Percentiles rank a stretch among this genome's conserved stretches.
Conservation (phyloP, 37 sponge, comb jelly and placozoan species). For the Spongilla lacustris region DNA sequence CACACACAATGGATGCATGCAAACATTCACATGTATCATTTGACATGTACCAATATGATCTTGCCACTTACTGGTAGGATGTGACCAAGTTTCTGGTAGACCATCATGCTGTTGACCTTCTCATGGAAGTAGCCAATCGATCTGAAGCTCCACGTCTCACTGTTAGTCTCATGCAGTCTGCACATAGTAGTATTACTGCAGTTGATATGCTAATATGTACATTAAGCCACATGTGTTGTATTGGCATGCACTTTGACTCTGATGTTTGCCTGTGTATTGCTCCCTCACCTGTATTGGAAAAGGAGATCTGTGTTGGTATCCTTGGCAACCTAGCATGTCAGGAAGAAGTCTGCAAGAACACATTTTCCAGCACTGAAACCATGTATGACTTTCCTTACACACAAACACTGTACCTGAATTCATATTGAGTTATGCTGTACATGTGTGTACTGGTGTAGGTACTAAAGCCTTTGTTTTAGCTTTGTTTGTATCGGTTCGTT, state of each 20-base stretch:
- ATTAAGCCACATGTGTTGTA: too few species aligned
- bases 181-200: too few species aligned
- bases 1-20: too few species aligned
- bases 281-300: too few species aligned
- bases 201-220: too few species aligned
- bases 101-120: constrained; percentile 20
- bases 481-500: too few species aligned
- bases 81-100: constrained; percentile 38
- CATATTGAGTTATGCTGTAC: too few species aligned
- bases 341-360: constrained; percentile 24
- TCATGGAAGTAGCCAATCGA: constrained; percentile 40
- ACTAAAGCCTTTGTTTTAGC: not conserved
- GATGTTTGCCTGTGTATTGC: too few species aligned
- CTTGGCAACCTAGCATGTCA: constrained; percentile 61
- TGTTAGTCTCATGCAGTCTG: constrained; percentile 39
- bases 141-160: constrained; percentile 26
- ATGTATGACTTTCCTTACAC: not conserved
- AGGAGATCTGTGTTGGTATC: constrained; percentile 74
- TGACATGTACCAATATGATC: too few species aligned
- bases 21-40: constrained; percentile 3
- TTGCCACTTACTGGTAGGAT: too few species aligned
- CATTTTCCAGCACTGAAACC: not conserved
- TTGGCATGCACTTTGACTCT: too few species aligned
- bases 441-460: not conserved
- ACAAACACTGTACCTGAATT: too few species aligned